phyloP scores from a whole-genome alignment of 2,888 invertebrate species.

The Oligia latruncula region DNA sequence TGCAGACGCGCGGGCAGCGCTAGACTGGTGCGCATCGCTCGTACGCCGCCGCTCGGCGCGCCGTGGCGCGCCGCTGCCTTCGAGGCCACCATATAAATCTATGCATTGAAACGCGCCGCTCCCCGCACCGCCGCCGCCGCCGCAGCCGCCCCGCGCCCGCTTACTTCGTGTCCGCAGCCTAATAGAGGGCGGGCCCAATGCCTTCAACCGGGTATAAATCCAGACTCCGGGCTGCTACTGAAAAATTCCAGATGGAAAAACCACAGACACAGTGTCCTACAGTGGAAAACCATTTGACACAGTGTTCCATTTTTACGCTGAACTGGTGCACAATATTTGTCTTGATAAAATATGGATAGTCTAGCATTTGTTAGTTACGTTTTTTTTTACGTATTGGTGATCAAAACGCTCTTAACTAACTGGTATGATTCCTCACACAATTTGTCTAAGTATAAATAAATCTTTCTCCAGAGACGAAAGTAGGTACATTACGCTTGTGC shows the following conservation, averaged over 20 bases:
- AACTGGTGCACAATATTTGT: background rate
- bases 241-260: background rate
- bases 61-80: no score
- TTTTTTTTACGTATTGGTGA: background rate
- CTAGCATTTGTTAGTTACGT: background rate
- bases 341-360: background rate
- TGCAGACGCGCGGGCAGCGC: no score
- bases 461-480: slow-evolving; percentile 11
- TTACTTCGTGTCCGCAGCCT: no score
- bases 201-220: background rate
- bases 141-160: no score
- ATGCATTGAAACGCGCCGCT: no score
- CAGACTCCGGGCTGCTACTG: background rate
- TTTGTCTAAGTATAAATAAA: slow-evolving; percentile 14
- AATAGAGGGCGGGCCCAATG: no score
- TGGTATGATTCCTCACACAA: background rate
- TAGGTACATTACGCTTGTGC: slow-evolving; percentile 5
- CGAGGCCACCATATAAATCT: no score
- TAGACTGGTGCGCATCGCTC: no score
- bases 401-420: background rate
- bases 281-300: background rate
- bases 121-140: no score
- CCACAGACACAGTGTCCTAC: background rate
- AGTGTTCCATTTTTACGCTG: background rate
- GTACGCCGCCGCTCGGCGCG: no score